Percentiles rank a stretch among this genome's conserved stretches.
phyloP scores from a whole-genome alignment of 1,140 invertebrate genomes.

The Megalopta genalis region DNA sequence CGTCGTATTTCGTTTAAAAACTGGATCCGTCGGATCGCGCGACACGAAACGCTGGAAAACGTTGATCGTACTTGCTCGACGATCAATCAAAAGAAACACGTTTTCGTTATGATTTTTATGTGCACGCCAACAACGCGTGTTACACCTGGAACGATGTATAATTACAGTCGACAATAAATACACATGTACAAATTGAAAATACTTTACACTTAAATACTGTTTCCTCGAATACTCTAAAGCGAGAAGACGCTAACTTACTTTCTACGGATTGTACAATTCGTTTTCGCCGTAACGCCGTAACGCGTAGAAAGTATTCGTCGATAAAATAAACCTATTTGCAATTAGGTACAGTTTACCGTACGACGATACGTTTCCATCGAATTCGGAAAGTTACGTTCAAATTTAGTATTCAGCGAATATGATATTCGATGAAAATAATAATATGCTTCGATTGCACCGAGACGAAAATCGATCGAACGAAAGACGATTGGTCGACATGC shows the following conservation, averaged over 20 bases:
- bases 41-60: no score
- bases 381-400: background rate
- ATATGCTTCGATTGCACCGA: background rate
- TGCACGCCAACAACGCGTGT: background rate
- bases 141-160: slow-evolving; percentile 1
- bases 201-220: background rate
- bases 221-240: background rate
- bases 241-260: background rate
- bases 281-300: background rate
- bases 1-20: no score
- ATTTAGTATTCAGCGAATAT: background rate
- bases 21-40: no score
- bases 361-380: background rate
- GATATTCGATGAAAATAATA: background rate
- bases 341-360: background rate
- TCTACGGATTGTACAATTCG: background rate
- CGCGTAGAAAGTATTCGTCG: background rate
- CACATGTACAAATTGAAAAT: slow-evolving; percentile 1
- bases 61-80: no score
- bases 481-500: background rate
- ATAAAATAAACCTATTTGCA: background rate
- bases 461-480: background rate
- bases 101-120: background rate
- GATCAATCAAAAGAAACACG: background rate
- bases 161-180: background rate